Base-by-base conservation (phyloP, 2,888 invertebrate species). In the Petrolisthes cinctipes region DNA sequence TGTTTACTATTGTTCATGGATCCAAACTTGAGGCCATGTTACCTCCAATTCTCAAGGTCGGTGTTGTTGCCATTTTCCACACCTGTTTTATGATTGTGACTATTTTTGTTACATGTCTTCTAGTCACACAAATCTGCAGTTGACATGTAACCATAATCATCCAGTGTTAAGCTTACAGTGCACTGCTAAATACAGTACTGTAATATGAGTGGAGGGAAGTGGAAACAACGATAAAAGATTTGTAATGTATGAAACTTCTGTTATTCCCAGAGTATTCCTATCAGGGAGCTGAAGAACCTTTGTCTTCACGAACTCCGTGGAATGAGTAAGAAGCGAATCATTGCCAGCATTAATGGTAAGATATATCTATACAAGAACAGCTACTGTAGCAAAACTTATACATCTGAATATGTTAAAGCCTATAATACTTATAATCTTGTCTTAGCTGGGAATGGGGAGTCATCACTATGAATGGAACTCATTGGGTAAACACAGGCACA, bases 21-120 rank as follows among this genome's bases (percentile, higher is more conserved):
- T 91, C 92, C 54, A 93, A 93, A 86, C 91, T 93, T 37, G 92
- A 92, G 79, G 92, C 93, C 37, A 92, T 93, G 91, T 91, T 94
- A 80, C 94, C 94, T 5, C 93, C 93, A 54, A 91, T 92, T 37
- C 91, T 93, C 5, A 93, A 93, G 93, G 93, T 93, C 88, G 71
- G 90, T 89, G 7, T 73, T 20, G 23, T 54, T n/a, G 5, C 9
- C 5, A 20, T 5, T 56, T 56, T 51, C 20, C 4, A 20, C 57
- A 20, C 17, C 6, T 80, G 54, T 9, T 80, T 23, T 11, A 9
- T 80, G 57, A 9, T 0, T 7, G n/a, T n/a, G 17, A n/a, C 56
- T 9, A 23, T 23, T 20, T 37, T 20, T 76, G 17, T 5, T 14
- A 5, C 37, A 17, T 23, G 20, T 76, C 20, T 76, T 37, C 17